Percentiles rank a stretch among this genome's conserved stretches.
These are phyloP conservation scores for Ectemnius lituratus DNA, from an alignment of 2,888 invertebrate species.

Conservation along the genomic window DNA sequence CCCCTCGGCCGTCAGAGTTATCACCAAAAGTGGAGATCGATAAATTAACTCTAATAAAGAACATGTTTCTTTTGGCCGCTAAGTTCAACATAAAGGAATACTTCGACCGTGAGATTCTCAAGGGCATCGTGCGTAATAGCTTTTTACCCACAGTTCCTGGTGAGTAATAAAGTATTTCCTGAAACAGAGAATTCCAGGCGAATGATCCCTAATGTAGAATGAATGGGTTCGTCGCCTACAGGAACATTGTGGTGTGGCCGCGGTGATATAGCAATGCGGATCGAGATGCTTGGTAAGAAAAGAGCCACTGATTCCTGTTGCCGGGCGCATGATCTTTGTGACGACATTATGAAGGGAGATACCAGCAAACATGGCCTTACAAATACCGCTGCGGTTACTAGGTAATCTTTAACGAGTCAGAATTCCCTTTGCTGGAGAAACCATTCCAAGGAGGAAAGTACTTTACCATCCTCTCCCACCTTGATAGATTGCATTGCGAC, in stretches of 20 bases:
- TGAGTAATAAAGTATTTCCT: neutral
- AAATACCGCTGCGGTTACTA: neutral
- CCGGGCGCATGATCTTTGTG: neutral
- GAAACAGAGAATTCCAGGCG: neutral
- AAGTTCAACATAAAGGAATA: slow-evolving; percentile 5
- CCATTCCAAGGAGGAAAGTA: no score
- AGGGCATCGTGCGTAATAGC: neutral
- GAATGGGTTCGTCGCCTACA: neutral
- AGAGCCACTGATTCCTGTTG: neutral
- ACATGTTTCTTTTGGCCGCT: neutral
- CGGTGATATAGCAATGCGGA: neutral
- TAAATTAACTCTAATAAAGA: neutral
- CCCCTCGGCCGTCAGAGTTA: neutral
- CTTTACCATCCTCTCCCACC: no score
- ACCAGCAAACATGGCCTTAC: neutral
- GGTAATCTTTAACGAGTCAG: neutral
- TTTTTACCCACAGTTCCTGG: neutral
- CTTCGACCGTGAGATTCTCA: neutral
- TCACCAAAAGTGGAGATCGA: neutral
- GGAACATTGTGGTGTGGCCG: neutral
- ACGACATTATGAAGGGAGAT: neutral
- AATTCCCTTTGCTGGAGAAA: no score
- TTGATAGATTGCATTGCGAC: neutral
- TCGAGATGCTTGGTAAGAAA: neutral
- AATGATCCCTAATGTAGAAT: neutral